Evolutionary conservation across 2,888 invertebrate species (phyloP).

Genomic region (Ophioninae sp.): DNA sequence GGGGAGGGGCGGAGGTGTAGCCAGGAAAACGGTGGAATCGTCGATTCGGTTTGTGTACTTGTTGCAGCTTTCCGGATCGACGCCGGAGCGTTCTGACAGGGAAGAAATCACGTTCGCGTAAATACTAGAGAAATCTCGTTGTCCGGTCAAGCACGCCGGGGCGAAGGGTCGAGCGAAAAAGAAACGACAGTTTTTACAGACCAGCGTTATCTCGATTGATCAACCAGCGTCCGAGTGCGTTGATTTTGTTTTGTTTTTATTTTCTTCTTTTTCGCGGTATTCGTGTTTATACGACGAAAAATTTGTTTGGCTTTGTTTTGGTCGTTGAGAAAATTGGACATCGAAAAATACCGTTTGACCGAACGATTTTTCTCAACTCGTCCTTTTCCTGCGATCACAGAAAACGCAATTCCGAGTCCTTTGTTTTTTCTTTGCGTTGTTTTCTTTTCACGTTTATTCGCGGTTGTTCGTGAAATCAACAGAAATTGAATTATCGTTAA

Average conservation of each 20-base stretch:
- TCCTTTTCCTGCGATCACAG: neutral
- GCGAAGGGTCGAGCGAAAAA: neutral
- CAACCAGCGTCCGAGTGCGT: neutral
- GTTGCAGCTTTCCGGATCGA: constrained; percentile 69
- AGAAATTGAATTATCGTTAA: too few species aligned
- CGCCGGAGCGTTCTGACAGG: neutral
- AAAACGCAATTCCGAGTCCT: too few species aligned
- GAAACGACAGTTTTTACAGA: neutral
- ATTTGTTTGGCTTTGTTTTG: neutral
- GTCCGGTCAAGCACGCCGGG: neutral
- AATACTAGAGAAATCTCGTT: neutral
- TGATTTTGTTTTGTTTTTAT: too few species aligned
- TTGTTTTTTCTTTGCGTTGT: too few species aligned
- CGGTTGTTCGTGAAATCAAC: too few species aligned
- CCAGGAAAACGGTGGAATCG: neutral
- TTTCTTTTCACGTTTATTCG: too few species aligned
- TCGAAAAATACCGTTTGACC: neutral
- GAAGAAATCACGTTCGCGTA: constrained; percentile 1
- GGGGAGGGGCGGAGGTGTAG: neutral
- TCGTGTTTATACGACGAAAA: too few species aligned
- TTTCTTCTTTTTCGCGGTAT: too few species aligned
- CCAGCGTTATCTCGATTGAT: neutral
- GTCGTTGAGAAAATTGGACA: neutral
- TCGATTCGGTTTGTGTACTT: constrained; percentile 69
- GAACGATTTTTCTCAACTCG: neutral